phyloP scores from a whole-genome alignment of 1,140 invertebrate genomes.

The Ceratitis capitata region DNA sequence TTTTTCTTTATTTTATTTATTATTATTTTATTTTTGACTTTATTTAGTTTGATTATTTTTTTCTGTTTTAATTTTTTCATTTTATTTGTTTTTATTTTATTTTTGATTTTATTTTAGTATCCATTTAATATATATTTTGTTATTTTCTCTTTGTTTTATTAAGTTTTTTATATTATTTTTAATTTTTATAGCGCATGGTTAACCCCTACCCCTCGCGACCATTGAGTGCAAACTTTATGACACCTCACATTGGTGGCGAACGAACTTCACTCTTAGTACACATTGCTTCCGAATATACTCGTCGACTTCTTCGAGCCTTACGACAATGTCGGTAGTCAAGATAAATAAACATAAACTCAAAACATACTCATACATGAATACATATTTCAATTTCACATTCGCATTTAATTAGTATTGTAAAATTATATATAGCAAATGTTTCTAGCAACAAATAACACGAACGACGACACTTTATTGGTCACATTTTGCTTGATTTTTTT shows the following conservation, averaged over 20 bases:
- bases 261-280: background rate
- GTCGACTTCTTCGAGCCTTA: background rate
- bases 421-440: slow-evolving; percentile 1
- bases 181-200: too few species aligned
- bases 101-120: too few species aligned
- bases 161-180: too few species aligned
- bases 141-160: too few species aligned
- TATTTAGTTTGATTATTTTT: too few species aligned
- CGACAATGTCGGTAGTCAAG: slow-evolving; percentile 9
- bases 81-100: too few species aligned
- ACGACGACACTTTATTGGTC: background rate
- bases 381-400: too few species aligned
- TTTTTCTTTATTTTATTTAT: too few species aligned
- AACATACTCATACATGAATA: background rate
- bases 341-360: background rate
- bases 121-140: too few species aligned
- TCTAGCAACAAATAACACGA: background rate
- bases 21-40: too few species aligned
- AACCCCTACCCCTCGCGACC: background rate
- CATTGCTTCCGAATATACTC: background rate
- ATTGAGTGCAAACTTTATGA: background rate
- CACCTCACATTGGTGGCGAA: background rate
- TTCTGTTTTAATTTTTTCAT: too few species aligned
- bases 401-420: background rate
- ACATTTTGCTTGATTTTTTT: background rate